These are phyloP conservation scores for Lithobates pipiens DNA, from an alignment of 2,797 vertebrate genomes.

Conservation along the genomic window DNA sequence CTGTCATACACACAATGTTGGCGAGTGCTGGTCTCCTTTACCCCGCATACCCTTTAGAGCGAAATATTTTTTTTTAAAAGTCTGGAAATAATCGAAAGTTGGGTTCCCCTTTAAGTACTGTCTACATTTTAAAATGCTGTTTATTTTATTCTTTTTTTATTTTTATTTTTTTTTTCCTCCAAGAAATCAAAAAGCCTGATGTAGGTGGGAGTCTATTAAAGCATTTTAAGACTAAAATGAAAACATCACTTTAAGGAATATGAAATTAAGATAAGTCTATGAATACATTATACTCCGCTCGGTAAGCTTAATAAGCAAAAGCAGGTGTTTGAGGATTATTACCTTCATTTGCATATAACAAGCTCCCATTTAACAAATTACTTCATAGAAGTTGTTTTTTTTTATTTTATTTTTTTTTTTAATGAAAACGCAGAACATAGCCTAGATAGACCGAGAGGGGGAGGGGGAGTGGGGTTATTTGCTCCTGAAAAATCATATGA, in stretches of 20 bases:
- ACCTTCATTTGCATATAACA: conserved; percentile 48
- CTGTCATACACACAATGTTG: too few species aligned
- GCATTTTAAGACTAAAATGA: conserved; percentile 2
- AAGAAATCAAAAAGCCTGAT: not conserved
- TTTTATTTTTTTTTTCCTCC: too few species aligned
- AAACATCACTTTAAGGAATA: conserved; percentile 34
- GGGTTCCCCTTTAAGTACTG: too few species aligned
- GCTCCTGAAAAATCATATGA: not conserved
- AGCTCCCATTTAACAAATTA: conserved; percentile 49
- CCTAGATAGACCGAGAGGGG: not conserved
- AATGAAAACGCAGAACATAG: conserved; percentile 10
- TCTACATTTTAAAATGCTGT: too few species aligned
- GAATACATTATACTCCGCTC: conserved; percentile 40
- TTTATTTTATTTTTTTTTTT: conserved; percentile 20
- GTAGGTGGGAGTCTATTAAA: not conserved
- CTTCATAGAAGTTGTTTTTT: conserved; percentile 26
- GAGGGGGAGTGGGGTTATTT: conserved; percentile 2
- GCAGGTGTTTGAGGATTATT: conserved; percentile 44
- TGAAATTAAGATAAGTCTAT: conserved; percentile 37
- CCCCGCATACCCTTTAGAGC: too few species aligned
- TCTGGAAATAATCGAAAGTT: too few species aligned
- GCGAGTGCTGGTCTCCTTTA: too few species aligned
- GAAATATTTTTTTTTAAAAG: too few species aligned
- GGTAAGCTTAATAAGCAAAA: conserved; percentile 38
- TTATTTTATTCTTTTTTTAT: too few species aligned